These are phyloP conservation scores for Myotis brandtii DNA, from an alignment of 2,113 vertebrate genomes.

Conservation along the genomic window DNA sequence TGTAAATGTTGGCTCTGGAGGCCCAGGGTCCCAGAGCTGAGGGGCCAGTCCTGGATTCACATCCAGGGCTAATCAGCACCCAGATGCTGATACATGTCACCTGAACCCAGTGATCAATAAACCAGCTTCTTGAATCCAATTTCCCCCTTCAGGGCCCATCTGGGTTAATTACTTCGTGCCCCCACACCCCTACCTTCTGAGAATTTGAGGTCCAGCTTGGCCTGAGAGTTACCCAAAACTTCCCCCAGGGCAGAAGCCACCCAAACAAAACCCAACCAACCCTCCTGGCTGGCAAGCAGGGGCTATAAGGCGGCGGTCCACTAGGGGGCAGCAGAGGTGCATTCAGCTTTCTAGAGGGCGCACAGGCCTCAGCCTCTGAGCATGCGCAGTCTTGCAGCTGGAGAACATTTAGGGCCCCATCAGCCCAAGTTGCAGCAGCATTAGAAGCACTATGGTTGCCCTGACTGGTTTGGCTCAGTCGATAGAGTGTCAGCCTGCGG, in stretches of 20 bases:
- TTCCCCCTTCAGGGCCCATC: neutral
- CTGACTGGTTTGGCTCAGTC: no score
- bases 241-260: neutral
- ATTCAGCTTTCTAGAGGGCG: accelerated
- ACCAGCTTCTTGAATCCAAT: neutral
- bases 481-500: no score
- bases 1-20: no score
- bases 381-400: neutral
- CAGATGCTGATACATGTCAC: no score
- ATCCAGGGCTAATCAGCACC: no score
- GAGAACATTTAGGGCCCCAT: accelerated
- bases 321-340: conserved; percentile 57
- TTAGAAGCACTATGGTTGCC: no score
- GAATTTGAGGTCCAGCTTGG: neutral
- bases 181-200: neutral
- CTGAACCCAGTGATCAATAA: neutral
- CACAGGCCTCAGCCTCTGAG: neutral
- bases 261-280: neutral
- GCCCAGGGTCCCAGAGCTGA: no score
- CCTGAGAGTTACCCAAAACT: neutral
- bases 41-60: no score
- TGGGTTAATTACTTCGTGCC: neutral
- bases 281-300: neutral
- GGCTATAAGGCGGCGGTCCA: neutral
- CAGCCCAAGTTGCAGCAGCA: neutral